A percentile compares a stretch with the other conserved stretches of the same genome.
phyloP scores from a whole-genome alignment of 2,888 invertebrate species.

The Itoplectis maculator region DNA sequence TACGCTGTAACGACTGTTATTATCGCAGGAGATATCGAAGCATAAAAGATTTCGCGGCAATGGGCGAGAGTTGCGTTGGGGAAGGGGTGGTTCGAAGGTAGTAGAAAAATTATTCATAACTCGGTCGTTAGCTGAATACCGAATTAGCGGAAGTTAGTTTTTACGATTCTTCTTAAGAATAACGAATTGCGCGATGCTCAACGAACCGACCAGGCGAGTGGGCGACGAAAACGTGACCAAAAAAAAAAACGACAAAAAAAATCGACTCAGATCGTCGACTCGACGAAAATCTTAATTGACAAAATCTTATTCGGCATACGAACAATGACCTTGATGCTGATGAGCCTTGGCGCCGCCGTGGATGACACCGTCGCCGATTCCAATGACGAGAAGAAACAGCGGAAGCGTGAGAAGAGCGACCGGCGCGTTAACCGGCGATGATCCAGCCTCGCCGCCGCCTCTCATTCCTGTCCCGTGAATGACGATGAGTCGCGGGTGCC shows the following conservation, averaged over 20 bases:
- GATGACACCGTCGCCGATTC: slow-evolving; percentile 69
- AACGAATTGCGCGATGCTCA: background rate
- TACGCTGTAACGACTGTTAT: slow-evolving; percentile 42
- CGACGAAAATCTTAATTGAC: background rate
- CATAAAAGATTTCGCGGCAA: slow-evolving; percentile 8
- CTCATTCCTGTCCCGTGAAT: slow-evolving; percentile 70
- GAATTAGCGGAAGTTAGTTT: background rate
- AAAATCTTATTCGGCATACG: background rate
- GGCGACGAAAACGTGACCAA: background rate
- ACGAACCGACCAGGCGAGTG: background rate
- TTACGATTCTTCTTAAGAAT: background rate
- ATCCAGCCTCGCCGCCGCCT: slow-evolving; percentile 69
- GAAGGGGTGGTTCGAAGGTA: background rate
- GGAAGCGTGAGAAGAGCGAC: slow-evolving; percentile 64
- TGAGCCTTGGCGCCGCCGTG: slow-evolving; percentile 66
- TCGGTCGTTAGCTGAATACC: slow-evolving; percentile 33
- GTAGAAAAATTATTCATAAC: slow-evolving; percentile 45
- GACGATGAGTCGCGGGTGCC: slow-evolving; percentile 51
- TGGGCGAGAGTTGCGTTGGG: background rate
- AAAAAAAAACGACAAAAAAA: background rate
- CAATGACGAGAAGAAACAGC: slow-evolving; percentile 65
- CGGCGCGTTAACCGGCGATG: slow-evolving; percentile 70
- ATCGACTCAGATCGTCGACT: background rate
- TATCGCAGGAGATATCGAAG: slow-evolving; percentile 24
- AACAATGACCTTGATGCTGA: slow-evolving; percentile 67